Conservation (phyloP, 2,113 vertebrate species). For the Platysteira castanea region DNA sequence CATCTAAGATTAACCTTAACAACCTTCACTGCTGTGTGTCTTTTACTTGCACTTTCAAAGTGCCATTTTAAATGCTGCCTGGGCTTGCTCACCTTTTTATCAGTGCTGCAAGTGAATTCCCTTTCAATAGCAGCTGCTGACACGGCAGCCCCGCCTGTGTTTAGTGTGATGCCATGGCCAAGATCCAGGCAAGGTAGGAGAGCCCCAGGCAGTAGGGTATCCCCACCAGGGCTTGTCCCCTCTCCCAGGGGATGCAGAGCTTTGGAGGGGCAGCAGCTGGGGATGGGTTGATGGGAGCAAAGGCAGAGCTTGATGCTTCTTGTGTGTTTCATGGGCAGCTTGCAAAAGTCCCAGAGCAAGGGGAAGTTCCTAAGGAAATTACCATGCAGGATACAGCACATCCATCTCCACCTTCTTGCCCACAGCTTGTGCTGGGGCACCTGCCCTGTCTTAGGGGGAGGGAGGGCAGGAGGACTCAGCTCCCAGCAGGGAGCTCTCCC, state of each 20-base stretch:
- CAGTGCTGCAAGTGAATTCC: background rate
- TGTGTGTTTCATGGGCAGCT: background rate
- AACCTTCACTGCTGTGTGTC: background rate
- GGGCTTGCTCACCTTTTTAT: slow-evolving; percentile 1
- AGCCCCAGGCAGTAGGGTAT: background rate
- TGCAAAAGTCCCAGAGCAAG: background rate
- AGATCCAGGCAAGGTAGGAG: background rate
- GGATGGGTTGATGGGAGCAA: background rate
- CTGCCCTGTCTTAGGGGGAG: background rate
- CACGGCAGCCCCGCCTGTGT: background rate
- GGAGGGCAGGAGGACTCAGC: background rate
- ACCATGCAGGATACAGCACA: background rate
- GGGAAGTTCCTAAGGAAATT: slow-evolving; percentile 30
- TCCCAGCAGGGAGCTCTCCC: background rate
- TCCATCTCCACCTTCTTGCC: slow-evolving; percentile 6
- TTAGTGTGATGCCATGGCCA: background rate
- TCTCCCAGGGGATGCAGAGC: background rate
- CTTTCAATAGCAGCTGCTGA: slow-evolving; percentile 37
- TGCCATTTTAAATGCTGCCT: slow-evolving; percentile 1
- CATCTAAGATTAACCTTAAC: background rate
- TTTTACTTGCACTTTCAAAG: background rate
- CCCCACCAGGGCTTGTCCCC: background rate
- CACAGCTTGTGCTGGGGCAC: background rate
- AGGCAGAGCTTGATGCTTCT: background rate
- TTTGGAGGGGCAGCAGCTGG: background rate